Evolutionary conservation across 2,113 vertebrate species (phyloP).

Genomic region (Carollia perspicillata): DNA sequence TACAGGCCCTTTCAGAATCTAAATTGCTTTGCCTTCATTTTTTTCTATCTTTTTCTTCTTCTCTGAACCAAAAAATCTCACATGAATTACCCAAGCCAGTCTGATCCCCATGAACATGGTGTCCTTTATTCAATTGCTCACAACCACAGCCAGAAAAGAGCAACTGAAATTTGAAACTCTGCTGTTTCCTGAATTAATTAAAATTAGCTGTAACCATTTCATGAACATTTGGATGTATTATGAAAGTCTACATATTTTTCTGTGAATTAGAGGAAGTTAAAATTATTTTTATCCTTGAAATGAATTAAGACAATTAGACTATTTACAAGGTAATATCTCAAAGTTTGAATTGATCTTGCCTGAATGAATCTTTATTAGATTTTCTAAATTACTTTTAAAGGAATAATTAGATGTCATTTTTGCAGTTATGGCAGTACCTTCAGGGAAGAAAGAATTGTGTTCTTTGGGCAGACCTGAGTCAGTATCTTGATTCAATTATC

Average conservation of each 20-base stretch:
- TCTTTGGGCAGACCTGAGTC: neutral
- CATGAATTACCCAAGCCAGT: neutral
- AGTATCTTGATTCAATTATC: neutral
- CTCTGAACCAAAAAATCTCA: neutral
- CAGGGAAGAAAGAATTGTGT: neutral
- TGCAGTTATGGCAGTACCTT: neutral
- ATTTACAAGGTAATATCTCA: neutral
- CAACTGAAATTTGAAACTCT: neutral
- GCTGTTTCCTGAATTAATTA: neutral
- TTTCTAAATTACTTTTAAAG: neutral
- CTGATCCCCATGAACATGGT: neutral
- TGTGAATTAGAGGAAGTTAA: neutral
- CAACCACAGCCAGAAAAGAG: neutral
- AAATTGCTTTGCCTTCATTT: neutral
- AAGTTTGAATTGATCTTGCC: neutral
- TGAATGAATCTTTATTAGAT: neutral
- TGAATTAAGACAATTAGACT: neutral
- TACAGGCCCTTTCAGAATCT: neutral
- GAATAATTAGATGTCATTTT: neutral
- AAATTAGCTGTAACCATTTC: neutral
- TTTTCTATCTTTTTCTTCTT: neutral
- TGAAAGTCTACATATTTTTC: neutral
- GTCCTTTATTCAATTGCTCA: neutral
- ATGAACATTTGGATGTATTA: neutral
- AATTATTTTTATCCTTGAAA: conserved; percentile 8